Evolutionary conservation across 1,140 invertebrate species (phyloP).

Genomic region (Triops longicaudatus): DNA sequence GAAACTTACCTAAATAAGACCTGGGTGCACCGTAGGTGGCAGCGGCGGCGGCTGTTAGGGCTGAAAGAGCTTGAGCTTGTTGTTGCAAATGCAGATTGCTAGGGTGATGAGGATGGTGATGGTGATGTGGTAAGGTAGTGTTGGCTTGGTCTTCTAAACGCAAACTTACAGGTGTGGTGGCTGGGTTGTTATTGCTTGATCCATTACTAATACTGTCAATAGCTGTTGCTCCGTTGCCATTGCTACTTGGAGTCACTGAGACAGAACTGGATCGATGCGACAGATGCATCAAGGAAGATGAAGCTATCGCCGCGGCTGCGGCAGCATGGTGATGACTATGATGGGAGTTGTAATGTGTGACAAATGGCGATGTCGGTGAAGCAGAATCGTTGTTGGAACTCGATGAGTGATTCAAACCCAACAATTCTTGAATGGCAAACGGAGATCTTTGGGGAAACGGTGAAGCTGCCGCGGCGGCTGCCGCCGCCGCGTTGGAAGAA

Average conservation of each 20-base stretch:
- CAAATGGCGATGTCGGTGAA: neutral
- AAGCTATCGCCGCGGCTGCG: neutral
- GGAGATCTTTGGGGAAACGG: constrained; percentile 72
- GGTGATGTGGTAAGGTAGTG: neutral
- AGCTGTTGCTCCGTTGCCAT: neutral
- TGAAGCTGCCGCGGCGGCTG: constrained; percentile 26
- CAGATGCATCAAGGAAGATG: constrained; percentile 5
- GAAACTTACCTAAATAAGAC: constrained; percentile 19
- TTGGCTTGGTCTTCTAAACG: neutral
- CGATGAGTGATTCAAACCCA: constrained; percentile 53
- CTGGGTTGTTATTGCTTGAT: neutral
- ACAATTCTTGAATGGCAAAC: constrained; percentile 82
- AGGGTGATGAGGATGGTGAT: neutral
- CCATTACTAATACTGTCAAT: neutral
- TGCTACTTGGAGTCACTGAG: neutral
- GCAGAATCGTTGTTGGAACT: constrained; percentile 8
- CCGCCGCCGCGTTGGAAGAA: constrained; percentile 14
- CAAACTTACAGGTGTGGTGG: neutral
- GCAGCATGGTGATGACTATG: neutral
- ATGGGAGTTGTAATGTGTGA: neutral
- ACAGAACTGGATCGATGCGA: constrained; percentile 5
- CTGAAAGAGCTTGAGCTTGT: neutral
- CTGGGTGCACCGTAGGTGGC: constrained; percentile 23
- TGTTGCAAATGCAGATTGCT: constrained; percentile 4
- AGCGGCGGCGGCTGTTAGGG: constrained; percentile 26